phyloP scores from a whole-genome alignment of 2,888 invertebrate genomes.

The Rotaria macrura region DNA sequence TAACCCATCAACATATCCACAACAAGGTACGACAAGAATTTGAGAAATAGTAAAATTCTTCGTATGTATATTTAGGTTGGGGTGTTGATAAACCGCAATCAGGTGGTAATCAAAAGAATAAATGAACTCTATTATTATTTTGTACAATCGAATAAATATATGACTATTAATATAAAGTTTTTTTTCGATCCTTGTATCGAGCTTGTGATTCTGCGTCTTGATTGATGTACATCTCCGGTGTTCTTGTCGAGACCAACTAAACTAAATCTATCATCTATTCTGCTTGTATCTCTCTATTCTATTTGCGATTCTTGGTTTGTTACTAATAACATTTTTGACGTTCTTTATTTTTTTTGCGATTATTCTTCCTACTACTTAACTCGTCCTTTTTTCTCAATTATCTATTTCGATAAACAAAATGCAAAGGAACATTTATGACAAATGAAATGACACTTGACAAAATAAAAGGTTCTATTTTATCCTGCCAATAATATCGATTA shows the following conservation, averaged over 20 bases:
- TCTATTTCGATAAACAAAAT: background rate
- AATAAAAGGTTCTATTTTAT: no score
- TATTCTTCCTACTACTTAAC: background rate
- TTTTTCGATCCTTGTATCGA: background rate
- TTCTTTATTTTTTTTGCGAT: background rate
- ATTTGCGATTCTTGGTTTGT: background rate
- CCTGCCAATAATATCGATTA: background rate
- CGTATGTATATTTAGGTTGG: background rate
- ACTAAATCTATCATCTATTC: background rate
- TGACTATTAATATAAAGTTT: no score
- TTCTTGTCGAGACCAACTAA: background rate
- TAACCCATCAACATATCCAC: background rate
- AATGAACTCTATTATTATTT: background rate
- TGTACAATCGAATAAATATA: background rate
- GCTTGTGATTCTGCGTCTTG: background rate
- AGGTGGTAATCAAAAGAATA: background rate
- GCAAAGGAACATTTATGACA: background rate
- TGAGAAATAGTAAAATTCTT: no score
- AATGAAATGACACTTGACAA: background rate
- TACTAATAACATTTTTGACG: background rate
- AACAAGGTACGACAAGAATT: background rate
- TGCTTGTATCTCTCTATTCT: background rate
- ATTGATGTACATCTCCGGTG: background rate
- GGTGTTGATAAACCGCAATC: slow-evolving; percentile 10
- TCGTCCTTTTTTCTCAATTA: background rate